Percentiles rank a stretch among this genome's conserved stretches.
These are phyloP conservation scores for Epizoanthus fatuus DNA, from an alignment of 92 coral and sea anemone species.

Conservation along the genomic window DNA sequence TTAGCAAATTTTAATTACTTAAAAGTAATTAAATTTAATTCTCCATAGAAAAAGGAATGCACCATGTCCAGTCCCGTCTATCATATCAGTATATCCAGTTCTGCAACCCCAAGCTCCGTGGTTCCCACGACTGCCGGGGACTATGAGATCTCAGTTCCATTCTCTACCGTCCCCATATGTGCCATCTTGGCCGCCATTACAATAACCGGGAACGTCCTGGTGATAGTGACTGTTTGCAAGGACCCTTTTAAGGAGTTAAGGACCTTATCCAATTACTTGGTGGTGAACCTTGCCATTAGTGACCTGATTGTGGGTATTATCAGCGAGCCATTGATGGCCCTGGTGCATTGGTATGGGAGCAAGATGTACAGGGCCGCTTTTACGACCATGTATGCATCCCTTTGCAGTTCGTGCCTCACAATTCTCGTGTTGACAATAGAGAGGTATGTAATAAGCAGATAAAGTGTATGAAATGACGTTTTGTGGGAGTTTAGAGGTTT, in stretches of 20 bases:
- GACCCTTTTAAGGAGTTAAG: conserved; percentile 72
- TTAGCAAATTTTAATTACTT: background rate
- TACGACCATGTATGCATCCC: conserved; percentile 42
- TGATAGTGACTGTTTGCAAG: conserved; percentile 50
- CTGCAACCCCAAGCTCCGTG: background rate
- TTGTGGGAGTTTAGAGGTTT: background rate
- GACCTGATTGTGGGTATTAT: conserved; percentile 64
- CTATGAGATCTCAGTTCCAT: background rate
- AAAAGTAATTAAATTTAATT: background rate
- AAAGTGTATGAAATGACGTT: background rate
- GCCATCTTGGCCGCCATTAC: conserved; percentile 43
- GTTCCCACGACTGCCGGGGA: background rate
- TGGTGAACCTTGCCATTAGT: conserved; percentile 68
- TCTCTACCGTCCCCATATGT: conserved; percentile 11
- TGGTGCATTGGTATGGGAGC: conserved; percentile 38
- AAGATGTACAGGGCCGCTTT: conserved; percentile 34
- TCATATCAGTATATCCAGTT: background rate
- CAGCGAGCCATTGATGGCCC: conserved; percentile 61
- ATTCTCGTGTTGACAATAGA: conserved; percentile 62
- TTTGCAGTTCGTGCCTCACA: conserved; percentile 51
- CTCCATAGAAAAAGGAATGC: background rate
- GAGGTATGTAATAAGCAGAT: background rate
- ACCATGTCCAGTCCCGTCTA: background rate
- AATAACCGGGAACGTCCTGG: conserved; percentile 52
- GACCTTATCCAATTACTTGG: conserved; percentile 60